These are phyloP conservation scores for Nezara viridula DNA, from an alignment of 2,888 invertebrate genomes.

Conservation along the genomic window DNA sequence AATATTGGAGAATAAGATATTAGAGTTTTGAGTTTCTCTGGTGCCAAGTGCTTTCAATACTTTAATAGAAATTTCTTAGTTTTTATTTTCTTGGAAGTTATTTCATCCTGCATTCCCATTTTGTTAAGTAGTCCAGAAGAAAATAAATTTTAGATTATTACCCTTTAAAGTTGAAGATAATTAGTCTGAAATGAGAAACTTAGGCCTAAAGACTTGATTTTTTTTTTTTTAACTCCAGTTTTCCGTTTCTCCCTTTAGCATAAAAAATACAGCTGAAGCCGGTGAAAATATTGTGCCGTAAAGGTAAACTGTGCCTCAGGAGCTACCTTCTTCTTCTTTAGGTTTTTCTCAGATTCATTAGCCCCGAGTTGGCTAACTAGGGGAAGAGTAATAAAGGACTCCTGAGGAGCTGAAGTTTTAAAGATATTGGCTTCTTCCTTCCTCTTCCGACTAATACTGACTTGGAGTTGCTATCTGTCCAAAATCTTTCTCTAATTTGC, in stretches of 20 bases:
- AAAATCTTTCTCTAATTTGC: not conserved
- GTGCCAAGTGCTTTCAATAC: too few relatives aligned
- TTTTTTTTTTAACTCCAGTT: not conserved
- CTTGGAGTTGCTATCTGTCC: not conserved
- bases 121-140: not conserved
- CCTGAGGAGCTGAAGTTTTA: not conserved
- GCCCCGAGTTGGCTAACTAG: not conserved
- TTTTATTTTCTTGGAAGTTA: not conserved
- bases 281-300: not conserved
- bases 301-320: not conserved
- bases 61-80: not conserved
- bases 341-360: slow-evolving; percentile 24
- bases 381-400: not conserved
- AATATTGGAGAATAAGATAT: too few relatives aligned
- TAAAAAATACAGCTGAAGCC: not conserved
- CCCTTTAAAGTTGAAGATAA: not conserved
- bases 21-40: too few relatives aligned
- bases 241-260: not conserved
- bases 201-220: not conserved
- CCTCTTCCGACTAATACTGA: not conserved
- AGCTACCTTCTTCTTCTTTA: not conserved
- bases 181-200: not conserved
- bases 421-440: not conserved
- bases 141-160: not conserved
- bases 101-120: not conserved